Conservation (phyloP, 2,113 vertebrate genomes). For the Oxyruncus cristatus region DNA sequence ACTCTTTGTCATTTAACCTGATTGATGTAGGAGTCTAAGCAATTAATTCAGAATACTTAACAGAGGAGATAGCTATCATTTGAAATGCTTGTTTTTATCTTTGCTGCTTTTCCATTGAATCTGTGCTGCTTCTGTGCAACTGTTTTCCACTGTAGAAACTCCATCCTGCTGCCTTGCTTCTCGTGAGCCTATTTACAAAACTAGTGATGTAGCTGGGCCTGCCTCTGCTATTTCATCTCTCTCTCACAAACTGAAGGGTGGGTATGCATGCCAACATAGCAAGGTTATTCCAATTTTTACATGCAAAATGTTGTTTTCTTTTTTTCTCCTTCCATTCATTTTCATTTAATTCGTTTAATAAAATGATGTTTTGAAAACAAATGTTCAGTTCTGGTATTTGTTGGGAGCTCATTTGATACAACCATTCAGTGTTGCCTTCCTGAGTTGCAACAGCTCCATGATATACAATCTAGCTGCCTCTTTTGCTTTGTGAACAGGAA, state of each 20-base stretch:
- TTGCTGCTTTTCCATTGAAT: slow-evolving; percentile 82
- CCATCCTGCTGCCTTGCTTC: slow-evolving; percentile 95
- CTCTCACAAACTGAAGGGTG: slow-evolving; percentile 96
- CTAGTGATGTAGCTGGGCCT: slow-evolving; percentile 88
- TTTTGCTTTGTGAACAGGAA: not conserved
- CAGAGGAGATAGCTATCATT: slow-evolving; percentile 43
- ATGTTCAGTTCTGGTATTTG: not conserved
- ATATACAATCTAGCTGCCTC: not conserved
- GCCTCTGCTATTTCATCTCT: slow-evolving; percentile 94
- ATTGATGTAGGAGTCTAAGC: not conserved
- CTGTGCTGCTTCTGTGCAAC: slow-evolving; percentile 92
- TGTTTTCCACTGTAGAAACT: slow-evolving; percentile 95
- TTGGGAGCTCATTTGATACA: not conserved
- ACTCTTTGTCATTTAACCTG: not conserved
- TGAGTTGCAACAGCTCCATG: not conserved
- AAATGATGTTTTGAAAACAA: not conserved
- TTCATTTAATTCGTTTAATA: slow-evolving; percentile 58
- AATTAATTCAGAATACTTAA: not conserved
- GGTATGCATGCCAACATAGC: slow-evolving; percentile 80
- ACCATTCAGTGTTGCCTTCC: not conserved
- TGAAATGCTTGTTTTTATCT: slow-evolving; percentile 74
- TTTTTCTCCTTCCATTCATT: slow-evolving; percentile 39
- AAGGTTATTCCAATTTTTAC: slow-evolving; percentile 49
- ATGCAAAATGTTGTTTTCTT: not conserved
- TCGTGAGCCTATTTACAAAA: slow-evolving; percentile 95